Conservation (phyloP, 2,113 vertebrate species). For the Carettochelys insculpta region DNA sequence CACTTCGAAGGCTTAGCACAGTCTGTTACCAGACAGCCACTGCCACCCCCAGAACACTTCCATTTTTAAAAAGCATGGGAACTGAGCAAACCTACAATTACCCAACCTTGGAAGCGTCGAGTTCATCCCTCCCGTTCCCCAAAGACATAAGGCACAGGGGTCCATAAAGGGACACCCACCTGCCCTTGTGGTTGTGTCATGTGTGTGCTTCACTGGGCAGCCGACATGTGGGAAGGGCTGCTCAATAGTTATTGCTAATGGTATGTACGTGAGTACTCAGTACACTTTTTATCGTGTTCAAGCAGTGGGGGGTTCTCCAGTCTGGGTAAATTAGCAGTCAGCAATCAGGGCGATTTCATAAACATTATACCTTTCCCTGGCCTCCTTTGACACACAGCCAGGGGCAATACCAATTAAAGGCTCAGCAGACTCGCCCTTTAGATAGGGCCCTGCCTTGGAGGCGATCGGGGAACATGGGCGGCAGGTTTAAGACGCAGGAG, state of each 20-base stretch:
- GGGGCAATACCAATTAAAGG: background rate
- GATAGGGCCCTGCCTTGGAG: background rate
- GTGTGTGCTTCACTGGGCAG: background rate
- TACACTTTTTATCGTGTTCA: rapidly evolving
- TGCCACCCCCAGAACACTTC: too few relatives aligned
- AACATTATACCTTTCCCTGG: rapidly evolving
- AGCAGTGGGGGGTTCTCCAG: too few relatives aligned
- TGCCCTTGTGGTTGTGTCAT: background rate
- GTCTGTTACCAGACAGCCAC: too few relatives aligned
- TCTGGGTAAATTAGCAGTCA: too few relatives aligned
- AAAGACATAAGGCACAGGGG: constrained; percentile 28
- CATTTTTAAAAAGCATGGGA: background rate
- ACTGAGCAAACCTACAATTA: constrained; percentile 63
- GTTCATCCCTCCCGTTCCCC: constrained; percentile 51
- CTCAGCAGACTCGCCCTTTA: background rate
- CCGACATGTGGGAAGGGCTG: too few relatives aligned
- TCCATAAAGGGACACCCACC: background rate
- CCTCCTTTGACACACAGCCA: background rate
- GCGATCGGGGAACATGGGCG: too few relatives aligned
- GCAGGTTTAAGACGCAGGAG: too few relatives aligned
- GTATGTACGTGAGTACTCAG: rapidly evolving
- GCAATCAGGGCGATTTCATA: background rate
- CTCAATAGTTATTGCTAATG: rapidly evolving
- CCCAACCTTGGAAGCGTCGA: constrained; percentile 52
- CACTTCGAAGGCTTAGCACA: too few relatives aligned